These are phyloP conservation scores for Brachymystax lenok DNA, from an alignment of 2,797 vertebrate species.

Conservation along the genomic window DNA sequence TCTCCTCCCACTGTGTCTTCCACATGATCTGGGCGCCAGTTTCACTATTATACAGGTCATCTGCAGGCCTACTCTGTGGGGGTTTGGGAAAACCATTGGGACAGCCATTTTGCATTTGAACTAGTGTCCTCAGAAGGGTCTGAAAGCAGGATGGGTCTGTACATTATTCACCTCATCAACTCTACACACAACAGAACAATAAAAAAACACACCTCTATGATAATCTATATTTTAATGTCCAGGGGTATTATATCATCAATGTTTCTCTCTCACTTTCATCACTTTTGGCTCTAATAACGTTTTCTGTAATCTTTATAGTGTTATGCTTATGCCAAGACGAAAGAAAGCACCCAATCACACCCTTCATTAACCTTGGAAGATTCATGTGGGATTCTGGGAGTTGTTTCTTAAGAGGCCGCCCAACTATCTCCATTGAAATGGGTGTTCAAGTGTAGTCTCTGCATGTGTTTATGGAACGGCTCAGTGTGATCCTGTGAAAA, in stretches of 20 bases:
- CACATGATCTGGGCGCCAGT: slow-evolving; percentile 40
- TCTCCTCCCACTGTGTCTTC: slow-evolving; percentile 22
- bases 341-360: slow-evolving; percentile 17
- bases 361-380: slow-evolving; percentile 29
- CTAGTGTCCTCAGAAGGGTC: slow-evolving; percentile 39
- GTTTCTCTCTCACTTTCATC: slow-evolving; percentile 9
- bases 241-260: slow-evolving; percentile 21
- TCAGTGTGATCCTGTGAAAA: not conserved
- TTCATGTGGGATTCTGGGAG: slow-evolving; percentile 33
- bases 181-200: slow-evolving; percentile 7
- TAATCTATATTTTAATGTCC: not conserved
- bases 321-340: slow-evolving; percentile 22
- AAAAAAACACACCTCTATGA: not conserved
- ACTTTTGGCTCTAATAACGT: not conserved
- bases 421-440: not conserved
- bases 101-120: slow-evolving; percentile 52
- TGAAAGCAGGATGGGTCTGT: slow-evolving; percentile 46
- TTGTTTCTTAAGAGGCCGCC: not conserved
- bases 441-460: slow-evolving; percentile 18
- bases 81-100: slow-evolving; percentile 40
- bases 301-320: slow-evolving; percentile 28
- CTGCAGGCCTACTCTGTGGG: slow-evolving; percentile 32
- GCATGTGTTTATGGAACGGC: slow-evolving; percentile 14
- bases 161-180: slow-evolving; percentile 57
- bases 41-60: slow-evolving; percentile 47